Evolutionary conservation across 2,888 invertebrate species (phyloP).

Genomic region (Noctua pronuba): DNA sequence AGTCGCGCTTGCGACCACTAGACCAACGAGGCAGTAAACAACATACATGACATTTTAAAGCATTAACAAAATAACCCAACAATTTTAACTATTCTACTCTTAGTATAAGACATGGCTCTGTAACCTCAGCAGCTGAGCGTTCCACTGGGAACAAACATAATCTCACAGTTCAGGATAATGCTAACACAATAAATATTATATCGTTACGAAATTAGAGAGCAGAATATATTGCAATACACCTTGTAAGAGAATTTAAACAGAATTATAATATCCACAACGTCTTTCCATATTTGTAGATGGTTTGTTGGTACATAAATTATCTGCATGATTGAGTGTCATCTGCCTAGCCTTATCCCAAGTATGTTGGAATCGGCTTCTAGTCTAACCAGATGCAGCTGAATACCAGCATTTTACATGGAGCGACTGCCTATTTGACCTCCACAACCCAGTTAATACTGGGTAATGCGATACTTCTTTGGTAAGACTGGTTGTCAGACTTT

Average conservation of each 20-base stretch:
- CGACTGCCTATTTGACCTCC: too few relatives aligned
- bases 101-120: not conserved
- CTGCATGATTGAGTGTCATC: not conserved
- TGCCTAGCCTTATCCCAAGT: too few relatives aligned
- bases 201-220: conserved; percentile 13
- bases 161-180: conserved; percentile 14
- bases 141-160: conserved; percentile 38
- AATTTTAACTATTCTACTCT: not conserved
- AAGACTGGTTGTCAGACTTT: too few relatives aligned
- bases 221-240: conserved; percentile 8
- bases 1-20: too few relatives aligned
- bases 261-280: not conserved
- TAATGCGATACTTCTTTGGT: too few relatives aligned
- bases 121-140: not conserved
- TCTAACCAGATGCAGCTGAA: too few relatives aligned
- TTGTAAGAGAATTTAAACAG: not conserved
- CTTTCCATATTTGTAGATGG: not conserved
- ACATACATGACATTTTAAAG: not conserved
- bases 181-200: conserved; percentile 50
- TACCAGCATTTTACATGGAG: too few relatives aligned
- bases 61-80: not conserved
- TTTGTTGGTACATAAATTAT: not conserved
- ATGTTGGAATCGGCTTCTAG: too few relatives aligned
- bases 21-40: too few relatives aligned
- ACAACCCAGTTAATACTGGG: too few relatives aligned